Conservation (phyloP, 2,797 vertebrate genomes). For the Psittacula echo region DNA sequence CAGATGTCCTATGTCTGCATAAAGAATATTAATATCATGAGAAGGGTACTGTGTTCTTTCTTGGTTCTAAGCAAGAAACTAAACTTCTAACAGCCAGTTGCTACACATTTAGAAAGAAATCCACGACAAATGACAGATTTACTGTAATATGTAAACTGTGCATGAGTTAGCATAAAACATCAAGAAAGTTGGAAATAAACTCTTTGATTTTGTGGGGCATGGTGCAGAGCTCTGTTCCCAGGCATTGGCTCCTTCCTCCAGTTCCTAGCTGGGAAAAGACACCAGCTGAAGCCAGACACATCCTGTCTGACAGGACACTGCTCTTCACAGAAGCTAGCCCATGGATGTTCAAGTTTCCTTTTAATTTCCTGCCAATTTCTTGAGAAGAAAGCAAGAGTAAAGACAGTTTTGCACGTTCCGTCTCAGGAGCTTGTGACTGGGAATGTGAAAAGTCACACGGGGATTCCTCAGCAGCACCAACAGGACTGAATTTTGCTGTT, state of each 20-base stretch:
- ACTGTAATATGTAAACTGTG: background rate
- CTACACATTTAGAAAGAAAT: background rate
- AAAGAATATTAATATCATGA: background rate
- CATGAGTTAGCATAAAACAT: constrained; percentile 25
- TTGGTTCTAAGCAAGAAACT: background rate
- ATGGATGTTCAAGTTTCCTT: constrained; percentile 36
- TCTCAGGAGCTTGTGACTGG: background rate
- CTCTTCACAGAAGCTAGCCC: background rate
- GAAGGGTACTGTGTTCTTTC: background rate
- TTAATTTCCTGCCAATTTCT: constrained; percentile 59
- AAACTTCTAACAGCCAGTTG: background rate
- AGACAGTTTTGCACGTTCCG: background rate
- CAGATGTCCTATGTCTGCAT: background rate
- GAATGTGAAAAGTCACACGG: fast-evolving
- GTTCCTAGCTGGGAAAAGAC: constrained; percentile 21
- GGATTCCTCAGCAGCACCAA: background rate
- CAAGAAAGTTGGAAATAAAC: background rate
- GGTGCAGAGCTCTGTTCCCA: constrained; percentile 36
- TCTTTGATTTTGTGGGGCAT: constrained; percentile 31
- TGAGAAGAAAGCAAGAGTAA: constrained; percentile 1
- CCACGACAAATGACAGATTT: background rate
- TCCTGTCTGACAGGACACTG: constrained; percentile 44
- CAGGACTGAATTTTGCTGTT: background rate
- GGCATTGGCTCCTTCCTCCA: background rate
- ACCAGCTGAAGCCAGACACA: background rate